Percentiles rank a stretch among this genome's conserved stretches.
Evolutionary conservation across 30 jellyfish, hydroid and myxozoan species (phyloP).

Genomic region (Chrysaora quinquecirrha): DNA sequence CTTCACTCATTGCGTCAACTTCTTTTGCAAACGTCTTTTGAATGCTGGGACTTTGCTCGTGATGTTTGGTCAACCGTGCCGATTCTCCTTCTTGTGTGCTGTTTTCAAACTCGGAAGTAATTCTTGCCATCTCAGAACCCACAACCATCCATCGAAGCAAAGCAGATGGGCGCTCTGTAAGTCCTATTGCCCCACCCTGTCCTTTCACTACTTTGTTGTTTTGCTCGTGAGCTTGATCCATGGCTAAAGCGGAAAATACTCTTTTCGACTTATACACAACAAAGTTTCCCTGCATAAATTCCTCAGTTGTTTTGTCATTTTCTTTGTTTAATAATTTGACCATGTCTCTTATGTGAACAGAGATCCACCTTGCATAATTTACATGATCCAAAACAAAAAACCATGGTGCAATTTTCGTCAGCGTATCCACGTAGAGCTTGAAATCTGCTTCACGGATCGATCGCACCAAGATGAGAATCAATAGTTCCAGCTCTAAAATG

Average conservation of each 20-base stretch:
- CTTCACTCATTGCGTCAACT: too few relatives aligned
- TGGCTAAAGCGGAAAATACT: constrained; percentile 15
- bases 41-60: too few relatives aligned
- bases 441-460: constrained; percentile 21
- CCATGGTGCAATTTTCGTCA: constrained; percentile 18
- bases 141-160: constrained; percentile 43
- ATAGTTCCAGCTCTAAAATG: neutral
- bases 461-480: constrained; percentile 7
- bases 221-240: constrained; percentile 40
- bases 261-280: constrained; percentile 26
- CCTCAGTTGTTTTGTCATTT: neutral
- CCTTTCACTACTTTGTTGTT: constrained; percentile 31
- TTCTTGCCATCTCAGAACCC: constrained; percentile 27
- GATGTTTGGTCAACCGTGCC: too few relatives aligned
- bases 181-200: constrained; percentile 52
- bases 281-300: neutral
- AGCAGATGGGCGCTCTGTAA: constrained; percentile 43
- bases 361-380: constrained; percentile 31
- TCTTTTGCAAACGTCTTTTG: too few relatives aligned
- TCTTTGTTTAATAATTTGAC: neutral
- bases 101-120: constrained; percentile 28
- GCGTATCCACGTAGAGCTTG: neutral
- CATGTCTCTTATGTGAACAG: constrained; percentile 18
- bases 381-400: constrained; percentile 13
- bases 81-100: too few relatives aligned